phyloP scores from a whole-genome alignment of 2,888 invertebrate species.

The Elgonia sp. region DNA sequence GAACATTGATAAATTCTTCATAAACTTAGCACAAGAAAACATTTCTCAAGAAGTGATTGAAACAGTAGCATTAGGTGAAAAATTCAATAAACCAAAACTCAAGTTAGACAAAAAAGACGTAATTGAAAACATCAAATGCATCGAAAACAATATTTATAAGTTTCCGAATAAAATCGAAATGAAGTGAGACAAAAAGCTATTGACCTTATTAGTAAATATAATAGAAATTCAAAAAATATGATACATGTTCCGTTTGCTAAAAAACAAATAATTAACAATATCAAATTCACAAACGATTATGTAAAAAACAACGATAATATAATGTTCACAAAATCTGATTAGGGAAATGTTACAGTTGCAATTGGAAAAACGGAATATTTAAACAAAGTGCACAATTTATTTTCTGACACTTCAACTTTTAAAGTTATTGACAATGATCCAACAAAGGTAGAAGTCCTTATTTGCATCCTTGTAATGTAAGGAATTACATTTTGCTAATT shows the following conservation, averaged over 20 bases:
- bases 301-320: slow-evolving; percentile 13
- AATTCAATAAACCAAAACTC: not conserved
- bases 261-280: not conserved
- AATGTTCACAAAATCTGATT: not conserved
- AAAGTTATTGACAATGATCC: not conserved
- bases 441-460: no score
- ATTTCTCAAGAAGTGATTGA: not conserved
- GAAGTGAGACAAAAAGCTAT: no score
- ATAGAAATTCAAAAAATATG: not conserved
- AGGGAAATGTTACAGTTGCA: slow-evolving; percentile 10
- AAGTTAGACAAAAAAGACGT: not conserved
- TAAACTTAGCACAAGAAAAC: not conserved
- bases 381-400: not conserved
- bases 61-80: slow-evolving; percentile 4
- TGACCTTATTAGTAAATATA: not conserved
- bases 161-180: not conserved
- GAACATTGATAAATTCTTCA: slow-evolving; percentile 4
- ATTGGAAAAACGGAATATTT: not conserved
- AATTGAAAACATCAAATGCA: not conserved
- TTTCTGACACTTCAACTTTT: slow-evolving; percentile 6
- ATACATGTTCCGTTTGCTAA: not conserved
- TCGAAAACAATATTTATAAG: not conserved
- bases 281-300: not conserved
- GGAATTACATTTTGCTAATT: no score
- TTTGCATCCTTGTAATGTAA: no score